A percentile compares a stretch with the other conserved stretches of the same genome.
Conservation (phyloP, 2,113 vertebrate genomes). For the Anthoscopus minutus region DNA sequence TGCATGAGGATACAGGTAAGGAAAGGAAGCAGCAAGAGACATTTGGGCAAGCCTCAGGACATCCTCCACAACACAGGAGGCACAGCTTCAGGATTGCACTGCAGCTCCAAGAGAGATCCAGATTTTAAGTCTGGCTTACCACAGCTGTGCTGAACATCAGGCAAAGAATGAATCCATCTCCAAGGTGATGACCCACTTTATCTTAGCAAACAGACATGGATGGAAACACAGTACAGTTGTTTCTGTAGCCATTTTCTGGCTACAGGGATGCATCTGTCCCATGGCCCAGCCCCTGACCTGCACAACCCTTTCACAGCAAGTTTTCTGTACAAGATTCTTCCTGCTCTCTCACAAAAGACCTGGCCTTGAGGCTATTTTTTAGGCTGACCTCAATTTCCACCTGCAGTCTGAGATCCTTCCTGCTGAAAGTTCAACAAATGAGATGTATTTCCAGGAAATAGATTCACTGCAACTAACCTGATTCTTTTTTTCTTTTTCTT, state of each 20-base stretch:
- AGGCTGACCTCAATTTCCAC: background rate
- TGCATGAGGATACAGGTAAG: background rate
- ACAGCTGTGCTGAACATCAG: background rate
- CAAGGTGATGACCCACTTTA: background rate
- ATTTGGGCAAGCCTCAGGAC: background rate
- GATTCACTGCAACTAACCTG: background rate
- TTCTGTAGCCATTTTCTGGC: background rate
- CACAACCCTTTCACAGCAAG: background rate
- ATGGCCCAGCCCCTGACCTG: background rate
- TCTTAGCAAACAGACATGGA: accelerated
- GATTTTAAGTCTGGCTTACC: background rate
- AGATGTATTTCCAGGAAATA: background rate
- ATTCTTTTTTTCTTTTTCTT: background rate
- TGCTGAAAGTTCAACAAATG: background rate
- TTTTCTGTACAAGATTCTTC: background rate
- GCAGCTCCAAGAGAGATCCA: background rate
- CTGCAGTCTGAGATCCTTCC: background rate
- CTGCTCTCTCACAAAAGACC: background rate
- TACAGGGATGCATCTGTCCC: background rate
- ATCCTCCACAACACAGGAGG: background rate
- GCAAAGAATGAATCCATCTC: background rate
- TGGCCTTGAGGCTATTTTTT: background rate
- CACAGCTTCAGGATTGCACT: background rate
- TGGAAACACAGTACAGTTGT: background rate
- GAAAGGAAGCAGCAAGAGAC: background rate